A percentile compares a stretch with the other conserved stretches of the same genome.
Conservation (phyloP, 2,888 invertebrate genomes). For the Sarcophaga subvicina region DNA sequence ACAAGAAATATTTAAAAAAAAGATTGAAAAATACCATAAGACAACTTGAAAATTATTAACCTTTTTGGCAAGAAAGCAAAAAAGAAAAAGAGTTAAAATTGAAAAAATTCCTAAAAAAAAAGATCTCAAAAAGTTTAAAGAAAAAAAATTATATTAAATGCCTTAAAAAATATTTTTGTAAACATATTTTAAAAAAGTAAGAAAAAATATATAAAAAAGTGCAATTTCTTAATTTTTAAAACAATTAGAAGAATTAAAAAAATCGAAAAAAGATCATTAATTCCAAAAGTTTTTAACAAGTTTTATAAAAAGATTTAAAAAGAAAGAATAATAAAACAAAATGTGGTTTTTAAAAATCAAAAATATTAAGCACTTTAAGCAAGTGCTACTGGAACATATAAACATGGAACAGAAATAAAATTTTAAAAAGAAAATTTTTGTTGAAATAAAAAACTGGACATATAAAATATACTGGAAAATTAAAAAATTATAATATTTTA, state of each 20-base stretch:
- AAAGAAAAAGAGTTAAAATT: neutral
- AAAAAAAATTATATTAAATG: slow-evolving; percentile 56
- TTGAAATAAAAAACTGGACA: neutral
- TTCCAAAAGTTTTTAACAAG: neutral
- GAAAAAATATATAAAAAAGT: slow-evolving; percentile 37
- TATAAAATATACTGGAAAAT: neutral
- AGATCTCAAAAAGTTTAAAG: slow-evolving; percentile 50
- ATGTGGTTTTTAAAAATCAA: too few species aligned
- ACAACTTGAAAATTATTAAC: slow-evolving; percentile 53
- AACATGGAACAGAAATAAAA: too few species aligned
- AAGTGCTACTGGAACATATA: too few species aligned
- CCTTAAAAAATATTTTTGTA: slow-evolving; percentile 57
- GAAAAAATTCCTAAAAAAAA: slow-evolving; percentile 28
- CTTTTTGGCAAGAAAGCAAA: slow-evolving; percentile 28
- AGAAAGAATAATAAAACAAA: neutral
- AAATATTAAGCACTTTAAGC: too few species aligned
- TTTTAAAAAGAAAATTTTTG: too few species aligned
- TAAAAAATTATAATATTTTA: neutral
- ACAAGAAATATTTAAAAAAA: neutral
- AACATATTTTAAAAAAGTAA: slow-evolving; percentile 27
- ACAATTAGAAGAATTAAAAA: slow-evolving; percentile 36
- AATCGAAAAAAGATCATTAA: neutral
- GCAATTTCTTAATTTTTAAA: slow-evolving; percentile 48
- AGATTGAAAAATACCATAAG: slow-evolving; percentile 26
- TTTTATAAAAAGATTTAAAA: neutral